phyloP scores from a whole-genome alignment of 2,113 vertebrate species.

The Rhynchomys soricoides region DNA sequence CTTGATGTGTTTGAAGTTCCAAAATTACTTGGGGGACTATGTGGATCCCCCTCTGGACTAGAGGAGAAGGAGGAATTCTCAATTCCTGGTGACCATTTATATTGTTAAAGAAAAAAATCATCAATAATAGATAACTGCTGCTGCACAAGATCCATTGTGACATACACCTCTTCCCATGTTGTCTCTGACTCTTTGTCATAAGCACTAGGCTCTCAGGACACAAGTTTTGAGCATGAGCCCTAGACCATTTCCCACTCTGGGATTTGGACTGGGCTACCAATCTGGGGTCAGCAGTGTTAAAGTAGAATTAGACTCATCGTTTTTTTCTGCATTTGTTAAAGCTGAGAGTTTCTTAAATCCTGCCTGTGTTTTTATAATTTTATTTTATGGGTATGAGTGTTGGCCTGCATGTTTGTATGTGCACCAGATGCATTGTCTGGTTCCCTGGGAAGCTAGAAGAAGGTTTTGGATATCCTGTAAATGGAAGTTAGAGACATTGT shows the following conservation, averaged over 20 bases:
- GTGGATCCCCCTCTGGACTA: background rate
- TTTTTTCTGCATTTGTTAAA: background rate
- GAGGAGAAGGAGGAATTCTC: background rate
- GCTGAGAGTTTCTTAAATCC: background rate
- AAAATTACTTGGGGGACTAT: background rate
- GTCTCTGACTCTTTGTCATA: background rate
- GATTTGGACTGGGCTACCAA: background rate
- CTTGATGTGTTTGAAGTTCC: background rate
- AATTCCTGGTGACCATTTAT: accelerated
- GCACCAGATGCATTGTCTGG: background rate
- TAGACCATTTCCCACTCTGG: background rate
- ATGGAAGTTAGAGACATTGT: background rate
- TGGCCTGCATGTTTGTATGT: background rate
- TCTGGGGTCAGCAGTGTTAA: background rate
- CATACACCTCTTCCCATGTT: accelerated
- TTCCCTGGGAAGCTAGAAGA: background rate
- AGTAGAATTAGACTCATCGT: background rate
- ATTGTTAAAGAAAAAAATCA: background rate
- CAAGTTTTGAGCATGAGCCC: background rate
- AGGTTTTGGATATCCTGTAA: background rate
- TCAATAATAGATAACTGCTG: background rate
- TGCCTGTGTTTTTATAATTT: background rate
- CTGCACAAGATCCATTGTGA: accelerated
- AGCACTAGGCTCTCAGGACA: accelerated
- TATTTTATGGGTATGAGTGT: background rate